Base-by-base conservation (phyloP, 2,113 vertebrate genomes). In the Gymnobelideus leadbeateri region DNA sequence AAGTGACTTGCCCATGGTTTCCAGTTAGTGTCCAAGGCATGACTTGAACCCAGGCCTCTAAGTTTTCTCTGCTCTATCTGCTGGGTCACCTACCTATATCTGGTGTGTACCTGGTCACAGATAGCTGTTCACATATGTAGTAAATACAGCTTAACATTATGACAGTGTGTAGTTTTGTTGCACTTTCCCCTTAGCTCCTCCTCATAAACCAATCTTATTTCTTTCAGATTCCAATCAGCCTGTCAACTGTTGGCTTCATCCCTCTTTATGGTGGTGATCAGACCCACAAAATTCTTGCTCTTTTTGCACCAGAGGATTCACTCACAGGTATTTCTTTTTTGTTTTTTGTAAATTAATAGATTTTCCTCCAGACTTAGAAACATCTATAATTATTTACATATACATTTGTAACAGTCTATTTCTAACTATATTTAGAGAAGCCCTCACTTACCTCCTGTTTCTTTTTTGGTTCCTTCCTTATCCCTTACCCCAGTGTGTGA, bases 231-330 rank as follows among this genome's bases (percentile, higher is more conserved):
- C 98, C 98, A 92, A 98, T 99, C 96, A 97, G 94, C 16, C 97
- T 99, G 92, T 97, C 99, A 96, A 99, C 98, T 55, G 98, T 99
- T 96, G 98, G 99, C 92, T 99, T 99, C 31, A 97, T 99, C 53
- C 99, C 99, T 93, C 98, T 99, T 89, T 99, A 99, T 98, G 99
- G 99, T 97, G 97, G 94, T 93, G 98, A 98, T 91, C 97, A 98
- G 95, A 98, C 97, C 47, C 98, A 98, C 95, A 99, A 99, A 98
- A 91, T 99, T 91, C 99, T 99, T 98, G 99, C 99, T 8, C 98
- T 99, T 54, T 99, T 99, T 98, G 97, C 98, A n/a, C 99, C 99
- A 43, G 95, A 98, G 28, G 98, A 99, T 94, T 97, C 95, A 0
- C 91, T 99, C 49, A 99, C 98, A 99, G 99, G 99, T 99, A 28